These are phyloP conservation scores for Zalophus californianus DNA, from an alignment of 2,797 vertebrate species.

Conservation along the genomic window DNA sequence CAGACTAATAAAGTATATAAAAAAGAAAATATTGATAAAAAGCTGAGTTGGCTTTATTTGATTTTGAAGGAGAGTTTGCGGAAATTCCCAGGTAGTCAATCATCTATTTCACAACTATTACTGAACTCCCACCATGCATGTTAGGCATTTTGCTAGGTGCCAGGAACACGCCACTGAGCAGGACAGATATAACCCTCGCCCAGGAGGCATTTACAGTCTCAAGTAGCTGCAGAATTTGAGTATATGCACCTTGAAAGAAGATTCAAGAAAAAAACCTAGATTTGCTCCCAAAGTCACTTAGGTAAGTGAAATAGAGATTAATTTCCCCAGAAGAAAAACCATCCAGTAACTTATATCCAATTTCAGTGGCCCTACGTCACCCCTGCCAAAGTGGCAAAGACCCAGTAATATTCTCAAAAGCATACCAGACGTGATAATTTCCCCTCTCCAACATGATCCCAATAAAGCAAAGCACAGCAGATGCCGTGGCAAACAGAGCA, in stretches of 20 bases:
- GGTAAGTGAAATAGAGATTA: background rate
- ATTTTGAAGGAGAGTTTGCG: background rate
- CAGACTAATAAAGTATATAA: background rate
- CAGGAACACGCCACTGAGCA: background rate
- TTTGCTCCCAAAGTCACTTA: background rate
- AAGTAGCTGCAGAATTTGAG: background rate
- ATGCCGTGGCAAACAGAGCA: background rate
- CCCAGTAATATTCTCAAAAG: background rate
- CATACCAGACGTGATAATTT: background rate
- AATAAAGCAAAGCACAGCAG: background rate
- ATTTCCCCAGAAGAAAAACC: background rate
- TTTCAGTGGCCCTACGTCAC: background rate
- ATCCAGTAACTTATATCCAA: background rate
- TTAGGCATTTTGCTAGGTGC: background rate
- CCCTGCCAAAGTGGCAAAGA: background rate
- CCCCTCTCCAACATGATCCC: background rate
- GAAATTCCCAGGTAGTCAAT: background rate
- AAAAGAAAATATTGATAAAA: background rate
- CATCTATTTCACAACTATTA: background rate
- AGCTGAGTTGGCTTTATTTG: background rate
- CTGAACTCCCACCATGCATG: rapidly evolving
- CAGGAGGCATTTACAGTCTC: background rate
- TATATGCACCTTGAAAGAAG: background rate
- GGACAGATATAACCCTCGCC: background rate
- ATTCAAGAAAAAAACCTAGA: background rate